Base-by-base conservation (phyloP, 2,113 vertebrate genomes). In the Rhinoderma darwinii region DNA sequence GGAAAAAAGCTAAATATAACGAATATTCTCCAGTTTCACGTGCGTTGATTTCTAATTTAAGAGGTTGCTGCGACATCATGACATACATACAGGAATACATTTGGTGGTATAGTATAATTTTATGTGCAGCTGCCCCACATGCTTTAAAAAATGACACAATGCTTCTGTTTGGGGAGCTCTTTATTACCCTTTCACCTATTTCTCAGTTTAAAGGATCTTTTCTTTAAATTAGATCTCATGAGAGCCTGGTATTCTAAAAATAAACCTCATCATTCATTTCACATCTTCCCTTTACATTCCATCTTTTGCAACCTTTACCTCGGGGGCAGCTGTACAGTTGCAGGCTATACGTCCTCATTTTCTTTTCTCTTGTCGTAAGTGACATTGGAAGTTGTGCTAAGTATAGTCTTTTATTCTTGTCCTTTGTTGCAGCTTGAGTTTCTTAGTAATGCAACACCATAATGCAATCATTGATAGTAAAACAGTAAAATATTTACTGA, bases 261-360 rank as follows among this genome's bases (percentile, higher is more conserved):
- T 76, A 84, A 59, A 77, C n/a, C 37, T 63, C 83, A 84, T 84
- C 83, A 61, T 25, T 75, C 83, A 84, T 72, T 54, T 75, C 32
- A 70, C 61, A 75, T 41, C 56, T 32, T 41, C 73, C 83, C 51
- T 84, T 74, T 76, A 59, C 61, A 47, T 63, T 77, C 83, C 41
- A 20, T 77, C 72, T 39, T 74, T 41, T 76, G 18, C 70, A 84
- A 84, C 83, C 83, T 84, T 61, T 84, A 35, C 72, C 51, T 84
- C 66, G 20, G 59, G 73, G 72, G 73, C 73, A 63, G 61, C 25
- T 75, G 35, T 76, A 30, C 54, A 27, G 11, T 76, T 41, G 54
- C 75, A 77, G 54, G 50, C 37, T 61, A 32, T 76, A 41, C 17
- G 75, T 77, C 54, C 35, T 44, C 41, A 77, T 77, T 84, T 84